Base-by-base conservation (phyloP, 2,888 invertebrate species). In the Eupithecia insigniata region DNA sequence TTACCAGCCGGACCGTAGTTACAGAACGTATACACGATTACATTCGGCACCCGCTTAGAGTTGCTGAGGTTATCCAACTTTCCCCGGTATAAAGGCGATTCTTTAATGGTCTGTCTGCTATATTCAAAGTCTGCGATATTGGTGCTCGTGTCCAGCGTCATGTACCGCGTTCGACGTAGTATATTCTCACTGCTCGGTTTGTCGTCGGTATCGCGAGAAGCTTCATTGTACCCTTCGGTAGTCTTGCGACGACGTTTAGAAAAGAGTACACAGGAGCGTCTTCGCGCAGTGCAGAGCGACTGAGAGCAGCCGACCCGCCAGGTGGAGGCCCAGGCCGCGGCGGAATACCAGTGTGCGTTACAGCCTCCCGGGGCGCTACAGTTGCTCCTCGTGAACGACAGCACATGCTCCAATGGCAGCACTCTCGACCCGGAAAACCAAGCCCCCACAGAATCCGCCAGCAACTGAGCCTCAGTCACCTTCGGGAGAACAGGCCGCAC, bases 1-100 rank as follows among this genome's bases (percentile, higher is more conserved):
- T 94, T 93, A 2, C 94, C 94, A 2, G 93, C 93, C 10, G 94
- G 94, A 0, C 93, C 94, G 75, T 94, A 94, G 77, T 94, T 93
- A 78, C 94, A 94, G 81, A 93, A 88, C 2, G 93, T 93, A 74
- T 88, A 92, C 0, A 92, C 92, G 67, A 93, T 83, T 70, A 93
- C 88, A 70, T 87, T 89, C 0, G 88, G 80, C 65, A 81, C 83
- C 4, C 83, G 80, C 67, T 79, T 83, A 34, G 79, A 83, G 18
- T 79, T 76, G 16, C 76, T 79, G 5, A 71, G 76, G 10, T 74
- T 79, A 0, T 81, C 79, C 2, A 82, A 51, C 55, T 83, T 71
- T 0, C 92, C 93, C 2, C 93, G 87, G 73, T 92, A 86, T 62
- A 93, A 80, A 10, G 91, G 89, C 0, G 91, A 91, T 39, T 90